Evolutionary conservation across 92 coral and sea anemone genomes (phyloP).

Genomic region (Siderastrea radians): DNA sequence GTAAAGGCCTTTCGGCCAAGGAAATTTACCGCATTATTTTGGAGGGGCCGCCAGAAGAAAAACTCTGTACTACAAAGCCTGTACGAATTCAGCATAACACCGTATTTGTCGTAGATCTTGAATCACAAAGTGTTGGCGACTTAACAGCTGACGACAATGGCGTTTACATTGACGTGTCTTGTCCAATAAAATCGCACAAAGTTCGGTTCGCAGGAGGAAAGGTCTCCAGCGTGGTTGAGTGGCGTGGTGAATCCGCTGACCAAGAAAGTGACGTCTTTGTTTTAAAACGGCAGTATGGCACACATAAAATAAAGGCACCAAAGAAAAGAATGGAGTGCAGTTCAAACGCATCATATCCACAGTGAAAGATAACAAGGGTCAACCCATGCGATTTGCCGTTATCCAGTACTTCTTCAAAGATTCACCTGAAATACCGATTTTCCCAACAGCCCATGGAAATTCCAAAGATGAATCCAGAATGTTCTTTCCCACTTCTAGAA

Average conservation of each 20-base stretch:
- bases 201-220: neutral
- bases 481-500: constrained; percentile 6
- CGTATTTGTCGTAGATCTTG: constrained; percentile 3
- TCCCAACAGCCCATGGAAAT: too few species aligned
- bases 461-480: constrained; percentile 11
- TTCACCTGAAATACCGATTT: too few species aligned
- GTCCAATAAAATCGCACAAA: constrained; percentile 6
- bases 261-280: neutral
- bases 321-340: too few species aligned
- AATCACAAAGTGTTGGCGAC: neutral
- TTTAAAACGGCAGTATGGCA: constrained; percentile 3
- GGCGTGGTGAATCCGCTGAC: neutral
- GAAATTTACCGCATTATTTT: constrained; percentile 1
- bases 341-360: too few species aligned
- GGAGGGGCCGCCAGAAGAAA: neutral
- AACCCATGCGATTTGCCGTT: too few species aligned
- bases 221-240: constrained; percentile 15
- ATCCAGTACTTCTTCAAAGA: too few species aligned
- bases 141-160: constrained; percentile 10
- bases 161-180: neutral
- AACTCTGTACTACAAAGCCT: neutral
- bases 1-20: constrained; percentile 5
- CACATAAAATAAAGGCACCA: neutral
- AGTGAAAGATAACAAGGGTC: too few species aligned
- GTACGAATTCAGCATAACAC: constrained; percentile 17